Percentiles rank a stretch among this genome's conserved stretches.
Evolutionary conservation across 2,113 vertebrate species (phyloP).

Genomic region (Macrotis lagotis): DNA sequence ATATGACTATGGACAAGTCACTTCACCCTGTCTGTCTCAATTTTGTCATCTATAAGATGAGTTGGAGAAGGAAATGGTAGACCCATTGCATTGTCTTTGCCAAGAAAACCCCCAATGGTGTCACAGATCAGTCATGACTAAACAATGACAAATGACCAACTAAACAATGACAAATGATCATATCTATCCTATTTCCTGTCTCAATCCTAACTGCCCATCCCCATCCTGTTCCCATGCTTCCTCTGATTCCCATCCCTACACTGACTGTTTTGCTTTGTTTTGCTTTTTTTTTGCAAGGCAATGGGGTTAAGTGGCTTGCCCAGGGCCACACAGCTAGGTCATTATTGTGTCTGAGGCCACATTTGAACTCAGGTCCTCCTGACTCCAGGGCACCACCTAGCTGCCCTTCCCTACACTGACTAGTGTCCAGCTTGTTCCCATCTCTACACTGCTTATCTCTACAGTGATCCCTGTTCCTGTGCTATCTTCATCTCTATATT

Average conservation of each 20-base stretch:
- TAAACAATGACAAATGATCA: too few relatives aligned
- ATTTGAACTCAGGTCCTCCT: too few relatives aligned
- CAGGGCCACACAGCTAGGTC: too few relatives aligned
- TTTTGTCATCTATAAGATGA: neutral
- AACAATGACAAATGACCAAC: neutral
- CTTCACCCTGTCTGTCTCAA: neutral
- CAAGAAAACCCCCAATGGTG: neutral
- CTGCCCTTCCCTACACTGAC: neutral
- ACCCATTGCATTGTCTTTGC: neutral
- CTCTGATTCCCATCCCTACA: neutral
- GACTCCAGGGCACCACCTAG: too few relatives aligned
- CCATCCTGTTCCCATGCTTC: too few relatives aligned
- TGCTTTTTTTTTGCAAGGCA: too few relatives aligned
- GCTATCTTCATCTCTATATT: neutral
- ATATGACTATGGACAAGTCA: neutral
- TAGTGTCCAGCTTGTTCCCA: neutral
- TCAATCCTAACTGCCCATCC: neutral
- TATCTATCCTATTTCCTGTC: neutral
- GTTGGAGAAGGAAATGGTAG: neutral
- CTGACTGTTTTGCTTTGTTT: too few relatives aligned
- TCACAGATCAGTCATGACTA: neutral
- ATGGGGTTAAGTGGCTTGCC: too few relatives aligned
- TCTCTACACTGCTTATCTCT: neutral
- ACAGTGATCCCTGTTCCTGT: neutral
- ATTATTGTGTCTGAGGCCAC: too few relatives aligned